Conservation (phyloP, 2,797 vertebrate genomes). For the Pyrocephalus nanus region DNA sequence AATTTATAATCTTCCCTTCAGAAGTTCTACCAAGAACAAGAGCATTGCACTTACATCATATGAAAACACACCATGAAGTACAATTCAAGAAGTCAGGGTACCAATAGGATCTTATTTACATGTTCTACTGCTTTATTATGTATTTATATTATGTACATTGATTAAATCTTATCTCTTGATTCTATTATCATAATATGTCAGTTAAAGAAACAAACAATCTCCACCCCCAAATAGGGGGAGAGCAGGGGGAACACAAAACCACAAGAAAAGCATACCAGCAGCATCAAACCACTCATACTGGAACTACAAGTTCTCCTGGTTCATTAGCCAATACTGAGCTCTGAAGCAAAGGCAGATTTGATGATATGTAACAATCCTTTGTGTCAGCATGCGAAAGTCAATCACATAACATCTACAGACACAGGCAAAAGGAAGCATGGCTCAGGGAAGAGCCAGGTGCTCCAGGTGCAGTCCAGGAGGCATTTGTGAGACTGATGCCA, state of each 20-base stretch:
- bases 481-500: background rate
- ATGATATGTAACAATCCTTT: background rate
- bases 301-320: slow-evolving; percentile 55
- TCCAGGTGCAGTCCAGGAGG: background rate
- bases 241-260: background rate
- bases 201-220: slow-evolving; percentile 61
- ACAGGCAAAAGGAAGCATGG: background rate
- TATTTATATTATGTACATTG: slow-evolving; percentile 35
- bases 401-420: background rate
- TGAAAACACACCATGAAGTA: background rate
- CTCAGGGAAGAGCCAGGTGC: background rate
- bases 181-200: slow-evolving; percentile 54
- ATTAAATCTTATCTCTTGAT: slow-evolving; percentile 65
- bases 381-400: slow-evolving; percentile 32
- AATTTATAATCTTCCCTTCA: slow-evolving; percentile 25
- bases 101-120: slow-evolving; percentile 31
- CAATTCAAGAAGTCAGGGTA: slow-evolving; percentile 27
- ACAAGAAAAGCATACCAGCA: slow-evolving; percentile 51
- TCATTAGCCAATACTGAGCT: slow-evolving; percentile 21
- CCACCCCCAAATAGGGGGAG: background rate
- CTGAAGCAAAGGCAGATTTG: background rate
- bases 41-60: background rate
- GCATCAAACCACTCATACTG: slow-evolving; percentile 33
- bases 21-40: slow-evolving; percentile 43
- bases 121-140: slow-evolving; percentile 43